Base-by-base conservation (phyloP, 37 sponge, comb jelly and placozoan genomes). In the Bolinopsis microptera region DNA sequence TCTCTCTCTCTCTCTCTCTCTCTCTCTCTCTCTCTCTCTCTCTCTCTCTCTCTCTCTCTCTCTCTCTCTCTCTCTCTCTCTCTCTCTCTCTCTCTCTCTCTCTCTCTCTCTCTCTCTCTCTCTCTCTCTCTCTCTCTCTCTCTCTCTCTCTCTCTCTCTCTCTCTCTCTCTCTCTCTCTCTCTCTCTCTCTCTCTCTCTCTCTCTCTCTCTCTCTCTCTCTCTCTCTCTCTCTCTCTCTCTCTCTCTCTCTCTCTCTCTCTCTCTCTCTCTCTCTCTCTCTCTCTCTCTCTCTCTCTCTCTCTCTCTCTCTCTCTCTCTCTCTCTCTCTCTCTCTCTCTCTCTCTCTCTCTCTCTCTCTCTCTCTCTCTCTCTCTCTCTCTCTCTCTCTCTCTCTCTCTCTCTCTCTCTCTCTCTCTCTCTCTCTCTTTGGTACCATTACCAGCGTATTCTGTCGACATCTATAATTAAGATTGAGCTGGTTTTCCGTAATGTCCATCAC, bases 141-240 rank as follows among this genome's bases (percentile, higher is more conserved):
- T 67, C 68, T 67, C 68, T 67, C 68, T 67, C 68, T 67, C 21
- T 67, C 68, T 22, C 68, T 21, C 68, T 22, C 68, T 67, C 68
- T 67, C 68, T 67, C 68, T 67, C 68, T 67, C 68, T 67, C 68
- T 67, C 68, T 67, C 68, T 67, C 68, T 67, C 68, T 67, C 68
- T 67, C 68, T 67, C 68, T 67, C 68, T 67, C 18, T 67, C 68
- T 67, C 68, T 67, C 68, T 67, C 68, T 67, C 68, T 67, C 68
- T 67, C 68, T 67, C 68, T 67, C 68, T 67, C 68, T 67, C 68
- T 67, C 21, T 21, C 68, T 67, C 68, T 67, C 68, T 67, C 68
- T 67, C 68, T 67, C 68, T 67, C 68, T 67, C 68, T 67, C 68
- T 67, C 68, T 67, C 68, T 67, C 68, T 67, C 68, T 67, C 68